Evolutionary conservation across 53 echinoderm and acorn worm species (phyloP).

Genomic region (Glandiceps talaboti): DNA sequence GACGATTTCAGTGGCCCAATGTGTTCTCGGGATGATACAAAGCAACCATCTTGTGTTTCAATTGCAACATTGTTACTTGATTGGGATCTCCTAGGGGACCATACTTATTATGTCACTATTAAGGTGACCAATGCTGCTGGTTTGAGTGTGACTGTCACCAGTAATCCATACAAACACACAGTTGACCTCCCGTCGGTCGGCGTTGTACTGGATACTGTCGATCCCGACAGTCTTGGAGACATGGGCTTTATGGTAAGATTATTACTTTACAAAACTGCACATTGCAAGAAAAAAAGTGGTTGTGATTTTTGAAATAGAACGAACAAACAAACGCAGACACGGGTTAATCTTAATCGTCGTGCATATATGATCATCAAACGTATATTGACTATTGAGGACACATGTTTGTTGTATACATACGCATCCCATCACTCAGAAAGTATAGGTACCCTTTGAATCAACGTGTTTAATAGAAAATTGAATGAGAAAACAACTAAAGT

Average conservation of each 20-base stretch:
- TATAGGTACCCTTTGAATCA: too few species aligned
- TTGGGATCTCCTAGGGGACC: constrained; percentile 33
- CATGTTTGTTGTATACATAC: too few species aligned
- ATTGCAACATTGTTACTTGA: constrained; percentile 13
- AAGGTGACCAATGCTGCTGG: constrained; percentile 15
- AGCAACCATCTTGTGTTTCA: constrained; percentile 11
- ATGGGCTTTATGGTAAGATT: not conserved
- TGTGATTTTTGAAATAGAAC: too few species aligned
- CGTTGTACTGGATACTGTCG: constrained; percentile 5
- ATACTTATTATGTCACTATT: constrained; percentile 30
- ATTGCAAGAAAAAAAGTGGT: too few species aligned
- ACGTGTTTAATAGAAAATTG: too few species aligned
- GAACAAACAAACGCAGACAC: too few species aligned
- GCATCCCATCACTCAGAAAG: too few species aligned
- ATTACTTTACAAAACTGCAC: too few species aligned
- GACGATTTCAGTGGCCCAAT: not conserved
- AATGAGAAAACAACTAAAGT: too few species aligned
- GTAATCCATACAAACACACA: not conserved
- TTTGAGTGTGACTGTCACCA: not conserved
- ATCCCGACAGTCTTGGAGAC: not conserved
- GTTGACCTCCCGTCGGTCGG: constrained; percentile 1
- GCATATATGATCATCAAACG: too few species aligned
- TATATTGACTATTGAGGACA: too few species aligned
- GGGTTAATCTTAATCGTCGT: too few species aligned
- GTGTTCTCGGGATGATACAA: not conserved